Base-by-base conservation (phyloP, 2,113 vertebrate species). In the Lichenostomus cassidix region DNA sequence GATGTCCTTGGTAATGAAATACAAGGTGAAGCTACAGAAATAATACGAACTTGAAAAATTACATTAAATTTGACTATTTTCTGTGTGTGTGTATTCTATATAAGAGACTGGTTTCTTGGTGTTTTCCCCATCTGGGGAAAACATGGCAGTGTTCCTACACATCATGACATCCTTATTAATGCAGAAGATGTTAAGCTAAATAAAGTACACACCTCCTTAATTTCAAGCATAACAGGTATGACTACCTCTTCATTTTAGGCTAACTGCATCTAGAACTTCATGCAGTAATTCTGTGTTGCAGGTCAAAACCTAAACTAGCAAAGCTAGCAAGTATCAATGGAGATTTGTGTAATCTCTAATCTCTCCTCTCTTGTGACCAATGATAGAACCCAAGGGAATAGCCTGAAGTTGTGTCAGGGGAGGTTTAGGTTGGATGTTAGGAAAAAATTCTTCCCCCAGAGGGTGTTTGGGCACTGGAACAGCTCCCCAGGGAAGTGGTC, bases 21-120 rank as follows among this genome's bases (percentile, higher is more conserved):
- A 67, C n/a, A 89, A 95, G 75, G 79, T 94, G 83, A 94, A 83
- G 68, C 19, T 81, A 35, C 56, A 81, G 68, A 90, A 93, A 77
- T 76, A 29, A 64, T 65, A 77, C 6, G 7, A 70, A 67, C n/a
- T 80, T 53, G 18, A 85, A 85, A 90, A 90, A 69, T 6, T 49
- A 25, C 28, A 19, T 44, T 56, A 86, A 79, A 60, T 85, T 19
- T 74, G 14, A 83, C 76, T 71, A 64, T 37, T 79, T 7, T 25
- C 5, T 50, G 16, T 7, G 2, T 7, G 12, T 13, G 29, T 37
- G 9, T 46, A 53, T 41, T 88, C 44, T 83, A 5, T 63, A 62
- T 1, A 11, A 69, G 8, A 11, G 25, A 56, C 5, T 85, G 12
- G 5, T 64, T 86, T 86, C n/a, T 73, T 77, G 22, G 25, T 50